Conservation (phyloP, 2,797 vertebrate genomes). For the Gymnoscopelus braueri region DNA sequence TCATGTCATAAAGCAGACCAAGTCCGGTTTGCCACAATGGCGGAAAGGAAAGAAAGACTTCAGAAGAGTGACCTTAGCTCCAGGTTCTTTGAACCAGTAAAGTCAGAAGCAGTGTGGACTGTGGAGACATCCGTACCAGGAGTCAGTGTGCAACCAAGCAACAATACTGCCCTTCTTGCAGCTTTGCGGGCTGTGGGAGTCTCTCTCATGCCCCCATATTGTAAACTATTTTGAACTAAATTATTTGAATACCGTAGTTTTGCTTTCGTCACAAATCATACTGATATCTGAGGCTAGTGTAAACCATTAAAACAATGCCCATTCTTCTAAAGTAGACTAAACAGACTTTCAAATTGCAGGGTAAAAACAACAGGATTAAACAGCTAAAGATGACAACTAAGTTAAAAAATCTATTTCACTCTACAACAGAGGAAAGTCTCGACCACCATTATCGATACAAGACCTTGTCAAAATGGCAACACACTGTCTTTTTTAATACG, state of each 20-base stretch:
- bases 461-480: too few relatives aligned
- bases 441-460: too few relatives aligned
- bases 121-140: conserved; percentile 79
- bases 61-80: conserved; percentile 40
- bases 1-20: background rate
- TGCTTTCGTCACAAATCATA: conserved; percentile 51
- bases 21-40: conserved; percentile 4
- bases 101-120: conserved; percentile 51
- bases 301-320: conserved; percentile 54
- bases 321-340: conserved; percentile 50
- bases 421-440: too few relatives aligned
- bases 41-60: conserved; percentile 17
- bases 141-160: conserved; percentile 50
- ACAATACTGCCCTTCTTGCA: conserved; percentile 74
- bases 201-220: conserved; percentile 55
- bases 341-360: conserved; percentile 9
- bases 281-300: conserved; percentile 37
- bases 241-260: conserved; percentile 23
- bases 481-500: conserved; percentile 2
- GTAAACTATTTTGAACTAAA: conserved; percentile 54
- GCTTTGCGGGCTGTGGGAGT: conserved; percentile 61
- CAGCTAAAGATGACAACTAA: too few relatives aligned
- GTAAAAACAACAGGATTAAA: too few relatives aligned
- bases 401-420: too few relatives aligned
- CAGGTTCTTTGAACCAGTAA: conserved; percentile 45